Percentiles rank a stretch among this genome's conserved stretches.
phyloP scores from a whole-genome alignment of 2,888 invertebrate genomes.

The Cyrtodaria siliqua region DNA sequence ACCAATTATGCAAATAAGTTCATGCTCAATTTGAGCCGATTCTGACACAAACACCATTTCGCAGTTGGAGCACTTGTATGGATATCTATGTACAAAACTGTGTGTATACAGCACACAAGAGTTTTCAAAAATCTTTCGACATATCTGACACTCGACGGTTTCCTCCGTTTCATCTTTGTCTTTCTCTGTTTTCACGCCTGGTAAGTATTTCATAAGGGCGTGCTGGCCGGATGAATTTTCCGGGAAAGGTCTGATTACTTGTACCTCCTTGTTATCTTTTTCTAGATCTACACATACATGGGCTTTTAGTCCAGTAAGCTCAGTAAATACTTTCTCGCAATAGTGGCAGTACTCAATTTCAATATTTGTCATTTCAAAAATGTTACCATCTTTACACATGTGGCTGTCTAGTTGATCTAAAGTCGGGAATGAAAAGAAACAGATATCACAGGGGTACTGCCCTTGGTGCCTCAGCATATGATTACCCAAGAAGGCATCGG shows the following conservation, averaged over 20 bases:
- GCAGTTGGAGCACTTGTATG: background rate
- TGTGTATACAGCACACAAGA: background rate
- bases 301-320: background rate
- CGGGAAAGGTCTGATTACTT: background rate
- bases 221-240: background rate
- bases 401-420: background rate
- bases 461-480: slow-evolving; percentile 2
- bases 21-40: background rate
- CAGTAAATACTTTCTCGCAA: background rate
- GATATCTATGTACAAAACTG: background rate
- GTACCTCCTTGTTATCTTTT: background rate
- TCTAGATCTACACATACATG: background rate
- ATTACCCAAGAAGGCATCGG: background rate
- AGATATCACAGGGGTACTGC: background rate
- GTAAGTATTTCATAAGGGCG: background rate
- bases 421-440: background rate
- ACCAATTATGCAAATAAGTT: background rate
- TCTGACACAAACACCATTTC: background rate
- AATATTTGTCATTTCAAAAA: background rate
- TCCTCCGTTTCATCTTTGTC: background rate
- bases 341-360: background rate
- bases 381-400: background rate
- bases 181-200: too few species aligned
- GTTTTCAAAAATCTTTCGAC: background rate
- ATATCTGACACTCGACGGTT: background rate